Base-by-base conservation (phyloP, 2,113 vertebrate genomes). In the Pelodiscus sinensis region DNA sequence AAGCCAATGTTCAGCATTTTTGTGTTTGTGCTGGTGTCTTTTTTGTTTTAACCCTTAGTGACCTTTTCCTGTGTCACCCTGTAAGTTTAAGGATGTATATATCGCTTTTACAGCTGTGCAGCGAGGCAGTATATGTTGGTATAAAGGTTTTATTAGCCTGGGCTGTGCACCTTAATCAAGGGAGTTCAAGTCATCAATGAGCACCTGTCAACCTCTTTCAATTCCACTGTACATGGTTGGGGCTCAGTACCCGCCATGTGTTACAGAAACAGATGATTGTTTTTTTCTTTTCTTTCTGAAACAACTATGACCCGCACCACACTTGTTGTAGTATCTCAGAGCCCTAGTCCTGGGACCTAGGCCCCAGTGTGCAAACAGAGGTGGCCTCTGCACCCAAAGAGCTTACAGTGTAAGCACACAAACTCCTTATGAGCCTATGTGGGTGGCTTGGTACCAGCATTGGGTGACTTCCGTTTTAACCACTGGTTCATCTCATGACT, bases 1-100 rank as follows among this genome's bases (percentile, higher is more conserved):
- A 94, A 89, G 4, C 58, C 94, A 84, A 90, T 84, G 38, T 82
- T 52, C 94, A 35, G 65, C 31, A 62, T 93, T 89, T 84, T 89
- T 78, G 1, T 81, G 73, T 95, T 94, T 2, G 4, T 25, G 9
- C 79, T n/a, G 82, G 82, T 44, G 81, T 29, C 18, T 89, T 38
- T 57, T 58, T 82, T 4, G 44, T 44, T 44, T 44, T 44, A 44
- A 44, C 44, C 86, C 73, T 91, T 77, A 6, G 82, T 92, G 95
- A 90, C 92, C 84, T 96, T 44, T 91, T 95, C 95, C 94, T 38
- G 55, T 25, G 15, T 27, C 62, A 52, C 19, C 13, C 57, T 62
- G 57, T n/a, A 24, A 44, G 44, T 38, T 77, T 44, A 25, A 77
- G 73, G 24, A 14, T 50, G 73, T 80, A 82, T 90, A 21, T 0